A percentile compares a stretch with the other conserved stretches of the same genome.
These are phyloP conservation scores for Linyphia triangularis DNA, from an alignment of 2,888 invertebrate species.

Conservation along the genomic window DNA sequence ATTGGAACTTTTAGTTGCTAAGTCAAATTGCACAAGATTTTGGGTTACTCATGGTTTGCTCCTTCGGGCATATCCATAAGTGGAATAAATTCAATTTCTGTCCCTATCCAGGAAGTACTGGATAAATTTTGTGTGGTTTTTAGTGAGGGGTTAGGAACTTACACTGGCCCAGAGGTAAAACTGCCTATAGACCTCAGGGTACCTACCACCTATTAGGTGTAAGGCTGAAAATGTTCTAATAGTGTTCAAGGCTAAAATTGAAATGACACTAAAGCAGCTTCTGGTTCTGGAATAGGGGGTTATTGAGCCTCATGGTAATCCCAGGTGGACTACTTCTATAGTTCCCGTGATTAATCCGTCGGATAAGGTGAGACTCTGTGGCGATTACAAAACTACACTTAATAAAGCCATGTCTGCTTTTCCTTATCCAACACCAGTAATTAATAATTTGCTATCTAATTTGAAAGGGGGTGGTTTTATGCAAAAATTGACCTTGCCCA, in stretches of 20 bases:
- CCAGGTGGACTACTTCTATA: background rate
- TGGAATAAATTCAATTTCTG: background rate
- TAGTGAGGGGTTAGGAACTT: background rate
- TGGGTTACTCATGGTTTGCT: no score
- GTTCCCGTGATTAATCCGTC: background rate
- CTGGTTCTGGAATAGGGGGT: background rate
- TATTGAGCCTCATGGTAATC: background rate
- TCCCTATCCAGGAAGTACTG: background rate
- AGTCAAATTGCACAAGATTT: no score
- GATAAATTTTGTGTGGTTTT: background rate
- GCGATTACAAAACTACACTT: background rate
- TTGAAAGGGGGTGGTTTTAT: constrained; percentile 66
- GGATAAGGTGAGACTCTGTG: background rate
- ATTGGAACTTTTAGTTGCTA: no score
- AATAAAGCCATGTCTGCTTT: background rate
- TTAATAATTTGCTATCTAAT: constrained; percentile 20
- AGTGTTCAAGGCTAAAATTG: background rate
- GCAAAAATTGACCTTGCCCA: constrained; percentile 58
- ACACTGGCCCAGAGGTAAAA: background rate
- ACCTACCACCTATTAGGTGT: background rate
- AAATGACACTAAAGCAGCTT: background rate
- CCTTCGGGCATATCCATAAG: no score
- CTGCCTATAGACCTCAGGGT: background rate
- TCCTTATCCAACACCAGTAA: constrained; percentile 64
- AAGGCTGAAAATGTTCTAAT: background rate